phyloP scores from a whole-genome alignment of 2,888 invertebrate genomes.

The Microplitis manilae region DNA sequence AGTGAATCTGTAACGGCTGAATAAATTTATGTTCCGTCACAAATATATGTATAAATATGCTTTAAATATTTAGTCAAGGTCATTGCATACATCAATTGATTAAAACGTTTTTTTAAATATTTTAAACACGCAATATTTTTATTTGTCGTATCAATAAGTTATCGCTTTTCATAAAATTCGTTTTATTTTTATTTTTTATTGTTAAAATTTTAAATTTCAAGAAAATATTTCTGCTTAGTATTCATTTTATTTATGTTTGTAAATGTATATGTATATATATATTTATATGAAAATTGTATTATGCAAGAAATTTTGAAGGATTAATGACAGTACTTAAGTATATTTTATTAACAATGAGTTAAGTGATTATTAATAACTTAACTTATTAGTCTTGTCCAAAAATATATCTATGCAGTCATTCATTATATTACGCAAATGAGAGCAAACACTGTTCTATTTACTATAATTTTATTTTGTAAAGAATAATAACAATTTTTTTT shows the following conservation, averaged over 20 bases:
- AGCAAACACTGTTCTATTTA: background rate
- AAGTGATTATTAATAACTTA: background rate
- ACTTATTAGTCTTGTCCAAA: background rate
- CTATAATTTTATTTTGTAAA: background rate
- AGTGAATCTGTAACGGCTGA: conserved; percentile 32
- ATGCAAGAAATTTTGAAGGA: background rate
- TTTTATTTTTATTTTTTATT: too few relatives aligned
- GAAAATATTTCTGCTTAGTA: too few relatives aligned
- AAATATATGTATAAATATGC: conserved; percentile 30
- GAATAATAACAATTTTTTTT: background rate
- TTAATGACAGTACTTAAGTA: background rate
- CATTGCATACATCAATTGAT: background rate
- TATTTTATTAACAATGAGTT: background rate
- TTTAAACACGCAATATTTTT: too few relatives aligned
- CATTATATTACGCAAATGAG: background rate
- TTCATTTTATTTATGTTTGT: too few relatives aligned
- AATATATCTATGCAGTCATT: conserved; percentile 1
- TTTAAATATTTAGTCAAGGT: conserved; percentile 44
- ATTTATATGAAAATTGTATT: background rate
- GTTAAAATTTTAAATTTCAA: too few relatives aligned
- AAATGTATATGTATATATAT: too few relatives aligned
- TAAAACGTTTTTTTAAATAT: too few relatives aligned
- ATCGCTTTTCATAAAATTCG: too few relatives aligned
- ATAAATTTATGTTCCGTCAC: conserved; percentile 41
- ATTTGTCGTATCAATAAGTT: too few relatives aligned